phyloP scores from a whole-genome alignment of 2,113 vertebrate genomes.

The Trematomus loennbergii region DNA sequence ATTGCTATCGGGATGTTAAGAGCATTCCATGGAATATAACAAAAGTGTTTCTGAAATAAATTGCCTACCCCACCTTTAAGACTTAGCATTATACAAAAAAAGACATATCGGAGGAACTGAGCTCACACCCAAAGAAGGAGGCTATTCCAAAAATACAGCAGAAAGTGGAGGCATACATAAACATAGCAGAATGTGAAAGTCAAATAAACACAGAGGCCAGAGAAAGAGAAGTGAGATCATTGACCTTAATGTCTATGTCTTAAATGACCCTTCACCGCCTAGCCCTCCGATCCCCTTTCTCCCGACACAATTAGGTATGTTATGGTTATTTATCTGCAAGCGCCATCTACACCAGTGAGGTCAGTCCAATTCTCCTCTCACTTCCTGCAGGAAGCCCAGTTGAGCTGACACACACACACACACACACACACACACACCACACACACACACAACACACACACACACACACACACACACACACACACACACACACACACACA shows the following conservation, averaged over 20 bases:
- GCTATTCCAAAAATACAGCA: slow-evolving; percentile 56
- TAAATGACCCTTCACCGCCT: slow-evolving; percentile 26
- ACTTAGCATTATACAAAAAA: slow-evolving; percentile 45
- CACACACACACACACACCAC: no score
- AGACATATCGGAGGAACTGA: slow-evolving; percentile 28
- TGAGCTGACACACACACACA: not conserved
- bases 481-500: no score
- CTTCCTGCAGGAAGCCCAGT: slow-evolving; percentile 77
- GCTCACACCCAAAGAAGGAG: slow-evolving; percentile 54
- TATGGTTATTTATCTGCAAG: slow-evolving; percentile 65
- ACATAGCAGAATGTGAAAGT: slow-evolving; percentile 16
- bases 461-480: no score
- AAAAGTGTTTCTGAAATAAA: no score
- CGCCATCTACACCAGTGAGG: slow-evolving; percentile 66
- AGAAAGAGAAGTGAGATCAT: not conserved
- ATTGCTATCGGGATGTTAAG: no score
- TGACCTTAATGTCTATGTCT: slow-evolving; percentile 19
- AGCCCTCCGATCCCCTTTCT: not conserved
- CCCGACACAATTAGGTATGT: slow-evolving; percentile 43
- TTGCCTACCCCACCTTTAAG: not conserved
- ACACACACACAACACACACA: no score
- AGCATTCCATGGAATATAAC: no score
- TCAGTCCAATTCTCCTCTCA: slow-evolving; percentile 66
- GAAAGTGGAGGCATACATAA: slow-evolving; percentile 17
- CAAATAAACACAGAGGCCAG: not conserved